Percentiles rank a stretch among this genome's conserved stretches.
Conservation (phyloP, 1,140 invertebrate species). For the Cryptotermes secundus region DNA sequence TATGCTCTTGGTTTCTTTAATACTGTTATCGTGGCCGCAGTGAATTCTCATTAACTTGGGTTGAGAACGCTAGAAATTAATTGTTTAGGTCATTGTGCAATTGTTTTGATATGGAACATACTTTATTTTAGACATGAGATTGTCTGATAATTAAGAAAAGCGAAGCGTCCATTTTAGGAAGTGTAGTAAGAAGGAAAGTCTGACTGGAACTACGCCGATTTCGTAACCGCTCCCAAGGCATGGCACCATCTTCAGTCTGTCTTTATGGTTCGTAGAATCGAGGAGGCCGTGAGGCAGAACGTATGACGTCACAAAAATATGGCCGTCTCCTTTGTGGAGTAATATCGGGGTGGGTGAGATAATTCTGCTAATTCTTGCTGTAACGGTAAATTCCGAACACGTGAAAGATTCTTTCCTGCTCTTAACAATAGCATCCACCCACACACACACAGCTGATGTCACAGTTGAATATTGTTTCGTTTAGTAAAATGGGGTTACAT, state of each 20-base stretch:
- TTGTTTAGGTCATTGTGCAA: neutral
- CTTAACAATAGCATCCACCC: neutral
- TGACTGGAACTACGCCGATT: neutral
- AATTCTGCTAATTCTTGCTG: neutral
- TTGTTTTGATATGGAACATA: neutral
- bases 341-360: neutral
- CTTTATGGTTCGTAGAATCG: slow-evolving; percentile 11
- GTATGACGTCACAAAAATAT: neutral
- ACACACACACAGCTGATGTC: neutral
- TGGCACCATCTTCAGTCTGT: neutral
- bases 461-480: neutral
- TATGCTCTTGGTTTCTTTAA: too few relatives aligned
- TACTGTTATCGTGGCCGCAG: too few relatives aligned
- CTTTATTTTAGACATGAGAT: neutral
- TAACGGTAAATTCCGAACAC: slow-evolving; percentile 11
- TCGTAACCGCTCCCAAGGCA: neutral
- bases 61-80: too few relatives aligned
- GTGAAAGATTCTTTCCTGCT: neutral
- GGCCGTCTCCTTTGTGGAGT: neutral
- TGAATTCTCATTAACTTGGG: too few relatives aligned
- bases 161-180: neutral
- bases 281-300: neutral
- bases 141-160: neutral
- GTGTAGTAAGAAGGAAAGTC: neutral
- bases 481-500: neutral